Evolutionary conservation across 1,140 invertebrate species (phyloP), one percentile per base, ranked within the genome.

Genomic region (Oreohelix idahoensis): DNA sequence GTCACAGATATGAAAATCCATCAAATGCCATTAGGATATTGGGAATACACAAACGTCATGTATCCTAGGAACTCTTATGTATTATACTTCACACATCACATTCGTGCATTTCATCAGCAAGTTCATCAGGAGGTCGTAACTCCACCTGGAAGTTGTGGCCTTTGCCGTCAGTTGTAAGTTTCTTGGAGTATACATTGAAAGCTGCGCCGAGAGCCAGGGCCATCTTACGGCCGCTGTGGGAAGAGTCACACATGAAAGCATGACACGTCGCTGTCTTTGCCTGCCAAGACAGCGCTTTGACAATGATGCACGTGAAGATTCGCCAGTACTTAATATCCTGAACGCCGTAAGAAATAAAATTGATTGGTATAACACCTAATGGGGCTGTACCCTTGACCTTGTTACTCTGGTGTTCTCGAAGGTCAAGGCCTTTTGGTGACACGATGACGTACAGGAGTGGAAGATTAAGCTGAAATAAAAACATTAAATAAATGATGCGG

Each of bases 241-340:
- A 94, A 26, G 96, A 97, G 87, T 98, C 97, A 90, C 97, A 98
- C 32, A 98, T 96, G 89, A 98, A 98, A 0, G 96, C 97, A 88
- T 98, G 97, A 89, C 97, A 98, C 86, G 97, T 95, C 86, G 88
- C 88, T 36, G 86, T 84, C 83, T 89, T 90, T 51, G 88, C 85
- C 32, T 88, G 76, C 32, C 88, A 89, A 0, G 90, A 89, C 17
- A 93, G 86, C 71, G 94, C 96, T 79, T 95, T 95, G 0, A 98
- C 97, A 2, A 98, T 95, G 84, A 98, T 98, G 96, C 98, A 98
- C 29, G 96, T 97, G 93, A 98, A 98, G 0, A 98, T 96, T 79
- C 97, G 94, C 0, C 97, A 98, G 90, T 97, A 98, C 23, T 98
- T 96, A 75, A 98, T 93, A 92, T 99, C 98, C 92, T 85, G 84